Evolutionary conservation across 2,797 vertebrate genomes (phyloP), one percentile per base, ranked within the genome.

Genomic region (Sebastes itinus): DNA sequence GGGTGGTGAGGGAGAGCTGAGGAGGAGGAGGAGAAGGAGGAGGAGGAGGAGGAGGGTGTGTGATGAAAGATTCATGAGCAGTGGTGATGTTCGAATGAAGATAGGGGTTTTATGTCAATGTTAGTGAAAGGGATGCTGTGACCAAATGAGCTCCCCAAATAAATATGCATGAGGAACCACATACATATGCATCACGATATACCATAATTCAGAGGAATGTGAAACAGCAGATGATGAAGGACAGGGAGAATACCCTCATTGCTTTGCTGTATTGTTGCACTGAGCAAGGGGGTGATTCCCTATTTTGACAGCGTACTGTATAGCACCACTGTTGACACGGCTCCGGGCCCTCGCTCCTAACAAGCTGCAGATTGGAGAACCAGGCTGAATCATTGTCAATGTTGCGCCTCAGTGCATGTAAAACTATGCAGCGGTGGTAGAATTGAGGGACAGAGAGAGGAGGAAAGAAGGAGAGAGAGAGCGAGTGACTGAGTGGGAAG

Each of bases 21-120:
- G 30, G 52, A 62, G 78, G 59, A n/a, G 12, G 72, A 23, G 23
- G 25, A 13, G 32, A n/a, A 13, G 10, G 72, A n/a, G 7, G 72
- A 22, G 33, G 25, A 14, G 33, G 25, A 14, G 11, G 72, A 22
- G 33, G 25, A 14, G 18, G 73, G 54, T 67, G 16, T 42, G 67
- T 78, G 83, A 88, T 93, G 89, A 93, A 93, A 94, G 67, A 91
- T 92, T 92, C 87, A 93, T 93, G 88, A 90, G 85, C 60, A 22
- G 70, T 82, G 86, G 72, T 82, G 86, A 88, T 85, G 86, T 82
- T 86, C 49, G 81, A 84, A 77, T 80, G 75, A 75, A 83, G 76
- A 83, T 59, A 61, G 64, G 82, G 81, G 55, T 78, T 87, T 86
- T 72, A 80, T 85, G 70, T 88, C 86, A 87, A 58, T 81, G 77